Base-by-base conservation (phyloP, 2,797 vertebrate genomes). In the Chelon auratus region DNA sequence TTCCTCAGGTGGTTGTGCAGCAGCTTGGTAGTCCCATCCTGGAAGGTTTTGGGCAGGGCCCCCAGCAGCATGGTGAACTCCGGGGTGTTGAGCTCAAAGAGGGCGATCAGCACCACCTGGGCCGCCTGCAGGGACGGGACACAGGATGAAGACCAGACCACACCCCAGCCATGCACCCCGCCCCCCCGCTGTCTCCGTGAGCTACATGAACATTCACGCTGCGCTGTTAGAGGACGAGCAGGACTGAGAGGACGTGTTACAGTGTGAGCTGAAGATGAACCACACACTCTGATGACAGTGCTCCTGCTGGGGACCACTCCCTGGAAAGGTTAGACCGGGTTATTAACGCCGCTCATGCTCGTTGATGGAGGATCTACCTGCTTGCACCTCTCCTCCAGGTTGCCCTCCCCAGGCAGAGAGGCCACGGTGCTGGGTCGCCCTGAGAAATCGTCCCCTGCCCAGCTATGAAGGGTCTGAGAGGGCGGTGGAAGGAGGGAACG, bases 21-120 rank as follows among this genome's bases (percentile, higher is more conserved):
- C 74, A 99, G 95, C 89, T 97, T 98, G 89, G 97, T 99, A 92
- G 97, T 96, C 83, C 97, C 97, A 45, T 99, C 97, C 93, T 99
- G 97, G 93, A 98, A 98, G 91, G 97, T 97, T 95, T 99, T 99
- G 74, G 97, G 97, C 92, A 98, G 94, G 69, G 97, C 97, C 58
- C 96, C 97, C 84, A 99, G 95, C 91, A 99, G 93, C 97, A 98
- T 99, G 82, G 96, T 97, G 95, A 98, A 98, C 93, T 98, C 97
- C 0, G 97, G 97, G 1, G 97, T 98, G 88, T 99, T 99, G 78
- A 99, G 59, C 94, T 98, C 97, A 83, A 99, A 99, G 72, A 99
- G 94, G 63, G 96, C 95, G 83, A 99, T 99, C 51, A 99, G 93
- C 77, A 99, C 97, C 81, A 96, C 94, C 87, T 98, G 97, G 62